These are phyloP conservation scores for Netelia inedita DNA, from an alignment of 2,888 invertebrate species.

Conservation along the genomic window DNA sequence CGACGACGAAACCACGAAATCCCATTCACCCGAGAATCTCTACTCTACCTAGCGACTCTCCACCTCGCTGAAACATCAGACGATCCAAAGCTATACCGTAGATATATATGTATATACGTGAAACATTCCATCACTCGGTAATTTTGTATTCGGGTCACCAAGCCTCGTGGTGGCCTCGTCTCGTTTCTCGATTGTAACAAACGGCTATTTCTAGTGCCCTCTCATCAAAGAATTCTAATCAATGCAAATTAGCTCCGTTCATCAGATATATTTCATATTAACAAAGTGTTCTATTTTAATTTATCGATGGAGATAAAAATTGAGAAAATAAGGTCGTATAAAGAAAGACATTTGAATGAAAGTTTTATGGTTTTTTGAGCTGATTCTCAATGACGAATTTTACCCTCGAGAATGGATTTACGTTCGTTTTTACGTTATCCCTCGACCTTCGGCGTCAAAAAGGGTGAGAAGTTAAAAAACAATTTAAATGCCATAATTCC, in stretches of 20 bases:
- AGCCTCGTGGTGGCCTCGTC: constrained; percentile 55
- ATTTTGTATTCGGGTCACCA: constrained; percentile 59
- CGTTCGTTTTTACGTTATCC: no score
- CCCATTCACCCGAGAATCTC: constrained; percentile 38
- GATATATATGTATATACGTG: background rate
- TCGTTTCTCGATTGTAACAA: constrained; percentile 27
- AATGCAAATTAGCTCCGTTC: constrained; percentile 47
- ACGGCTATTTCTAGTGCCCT: constrained; percentile 37
- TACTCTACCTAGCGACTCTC: constrained; percentile 12
- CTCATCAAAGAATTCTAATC: constrained; percentile 55
- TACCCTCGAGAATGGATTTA: no score
- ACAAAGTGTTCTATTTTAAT: background rate
- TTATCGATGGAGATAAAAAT: background rate
- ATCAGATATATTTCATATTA: constrained; percentile 19
- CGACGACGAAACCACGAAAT: constrained; percentile 48
- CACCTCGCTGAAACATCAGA: constrained; percentile 57
- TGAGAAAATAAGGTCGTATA: no score
- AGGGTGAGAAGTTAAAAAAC: no score
- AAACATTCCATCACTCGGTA: constrained; percentile 24
- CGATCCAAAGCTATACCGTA: constrained; percentile 30
- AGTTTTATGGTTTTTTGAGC: no score
- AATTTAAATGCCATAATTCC: no score
- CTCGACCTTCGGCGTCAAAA: no score
- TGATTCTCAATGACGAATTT: no score
- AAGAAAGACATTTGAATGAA: no score